Conservation (phyloP, 1,140 invertebrate species). For the Ephestia elutella region DNA sequence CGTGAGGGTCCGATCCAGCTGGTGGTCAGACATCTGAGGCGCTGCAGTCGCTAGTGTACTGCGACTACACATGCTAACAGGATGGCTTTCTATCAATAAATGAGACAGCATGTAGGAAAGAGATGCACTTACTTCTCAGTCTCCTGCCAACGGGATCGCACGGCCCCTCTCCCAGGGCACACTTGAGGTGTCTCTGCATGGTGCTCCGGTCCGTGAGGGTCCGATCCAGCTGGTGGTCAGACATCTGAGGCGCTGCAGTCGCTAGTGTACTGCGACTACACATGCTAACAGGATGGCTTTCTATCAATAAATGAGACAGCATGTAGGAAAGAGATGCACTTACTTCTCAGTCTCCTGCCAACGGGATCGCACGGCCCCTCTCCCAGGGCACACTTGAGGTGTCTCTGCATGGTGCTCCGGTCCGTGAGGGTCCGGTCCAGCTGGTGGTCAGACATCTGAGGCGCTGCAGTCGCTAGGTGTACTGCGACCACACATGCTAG, state of each 20-base stretch:
- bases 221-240: constrained; percentile 74
- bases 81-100: no score
- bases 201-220: constrained; percentile 79
- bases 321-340: no score
- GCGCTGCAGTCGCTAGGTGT: constrained; percentile 18
- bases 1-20: constrained; percentile 77
- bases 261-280: neutral
- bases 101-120: no score
- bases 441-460: constrained; percentile 77
- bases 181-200: constrained; percentile 79
- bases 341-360: constrained; percentile 76
- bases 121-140: constrained; percentile 65
- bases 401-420: constrained; percentile 77
- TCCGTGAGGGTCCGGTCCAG: constrained; percentile 79
- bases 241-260: no score
- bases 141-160: constrained; percentile 81
- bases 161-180: constrained; percentile 79
- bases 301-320: no score
- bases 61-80: no score
- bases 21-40: constrained; percentile 37
- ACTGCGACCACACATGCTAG: constrained; percentile 12
- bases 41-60: neutral
- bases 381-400: constrained; percentile 80
- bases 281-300: no score
- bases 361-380: constrained; percentile 81